These are phyloP conservation scores for Falco concolor DNA, from an alignment of 2,797 vertebrate genomes.

Conservation along the genomic window DNA sequence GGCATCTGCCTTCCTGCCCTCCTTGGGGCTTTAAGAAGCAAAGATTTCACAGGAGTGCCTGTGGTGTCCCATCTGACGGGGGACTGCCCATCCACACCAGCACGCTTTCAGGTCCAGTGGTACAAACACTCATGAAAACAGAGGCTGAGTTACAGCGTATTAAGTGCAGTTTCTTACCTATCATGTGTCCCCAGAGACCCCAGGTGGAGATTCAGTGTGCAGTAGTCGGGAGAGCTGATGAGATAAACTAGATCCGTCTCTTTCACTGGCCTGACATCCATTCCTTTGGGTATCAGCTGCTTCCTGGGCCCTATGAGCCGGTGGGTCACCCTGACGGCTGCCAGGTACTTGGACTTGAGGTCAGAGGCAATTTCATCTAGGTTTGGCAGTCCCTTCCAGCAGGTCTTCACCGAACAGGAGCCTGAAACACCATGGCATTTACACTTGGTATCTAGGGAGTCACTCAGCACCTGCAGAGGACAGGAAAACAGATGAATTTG, in stretches of 20 bases:
- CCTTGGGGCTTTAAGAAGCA: background rate
- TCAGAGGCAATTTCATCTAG: conserved; percentile 69
- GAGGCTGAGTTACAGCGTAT: background rate
- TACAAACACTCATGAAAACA: background rate
- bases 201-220: conserved; percentile 57
- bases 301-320: conserved; percentile 69
- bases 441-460: conserved; percentile 76
- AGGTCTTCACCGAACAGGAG: conserved; percentile 80
- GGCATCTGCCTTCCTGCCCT: background rate
- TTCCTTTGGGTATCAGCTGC: conserved; percentile 73
- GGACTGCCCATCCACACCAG: background rate
- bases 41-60: background rate
- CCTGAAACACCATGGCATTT: conserved; percentile 81
- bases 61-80: background rate
- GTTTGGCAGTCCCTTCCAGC: conserved; percentile 77
- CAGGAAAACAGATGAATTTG: background rate
- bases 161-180: conserved; percentile 58
- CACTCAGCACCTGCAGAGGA: conserved; percentile 67
- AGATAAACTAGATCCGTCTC: conserved; percentile 77
- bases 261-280: conserved; percentile 65
- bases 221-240: conserved; percentile 76
- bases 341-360: conserved; percentile 77
- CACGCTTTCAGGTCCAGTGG: accelerated
- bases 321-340: conserved; percentile 74
- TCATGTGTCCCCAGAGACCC: conserved; percentile 78